Evolutionary conservation across 2,797 vertebrate species (phyloP).

Genomic region (Crocodylus rhombifer): DNA sequence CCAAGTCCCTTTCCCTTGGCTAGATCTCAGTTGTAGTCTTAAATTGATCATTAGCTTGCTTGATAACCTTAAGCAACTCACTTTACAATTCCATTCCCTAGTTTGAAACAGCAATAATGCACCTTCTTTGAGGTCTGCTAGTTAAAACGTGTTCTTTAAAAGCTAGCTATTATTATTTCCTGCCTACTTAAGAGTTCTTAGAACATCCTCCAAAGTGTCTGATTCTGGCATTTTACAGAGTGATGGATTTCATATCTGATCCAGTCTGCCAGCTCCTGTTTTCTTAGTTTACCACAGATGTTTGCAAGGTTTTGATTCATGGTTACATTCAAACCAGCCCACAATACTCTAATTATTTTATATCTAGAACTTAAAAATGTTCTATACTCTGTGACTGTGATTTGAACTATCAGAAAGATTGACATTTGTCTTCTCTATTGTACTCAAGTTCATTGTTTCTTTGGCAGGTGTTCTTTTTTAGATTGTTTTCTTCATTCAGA

Average conservation of each 20-base stretch:
- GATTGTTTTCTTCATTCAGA: slow-evolving; percentile 72
- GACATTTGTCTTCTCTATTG: slow-evolving; percentile 64
- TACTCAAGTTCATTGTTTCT: slow-evolving; percentile 66
- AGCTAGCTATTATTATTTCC: neutral
- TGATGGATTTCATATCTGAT: neutral
- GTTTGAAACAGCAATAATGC: neutral
- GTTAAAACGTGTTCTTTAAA: neutral
- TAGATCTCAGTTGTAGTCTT: too few species aligned
- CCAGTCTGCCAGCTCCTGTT: too few species aligned
- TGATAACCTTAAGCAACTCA: neutral
- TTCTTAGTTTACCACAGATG: slow-evolving; percentile 43
- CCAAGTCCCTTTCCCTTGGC: too few species aligned
- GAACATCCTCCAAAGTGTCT: neutral
- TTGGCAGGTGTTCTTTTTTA: slow-evolving; percentile 71
- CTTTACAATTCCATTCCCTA: neutral
- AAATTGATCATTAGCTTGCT: too few species aligned
- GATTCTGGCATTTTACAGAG: neutral
- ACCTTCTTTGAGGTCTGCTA: neutral
- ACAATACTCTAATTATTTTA: slow-evolving; percentile 56
- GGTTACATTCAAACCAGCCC: slow-evolving; percentile 27
- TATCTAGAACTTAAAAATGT: slow-evolving; percentile 23
- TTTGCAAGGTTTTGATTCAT: slow-evolving; percentile 56
- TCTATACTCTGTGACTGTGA: slow-evolving; percentile 23
- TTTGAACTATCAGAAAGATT: slow-evolving; percentile 49
- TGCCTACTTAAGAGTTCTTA: neutral